Evolutionary conservation across 2,888 invertebrate genomes (phyloP).

Genomic region (Mesochorus sp.): DNA sequence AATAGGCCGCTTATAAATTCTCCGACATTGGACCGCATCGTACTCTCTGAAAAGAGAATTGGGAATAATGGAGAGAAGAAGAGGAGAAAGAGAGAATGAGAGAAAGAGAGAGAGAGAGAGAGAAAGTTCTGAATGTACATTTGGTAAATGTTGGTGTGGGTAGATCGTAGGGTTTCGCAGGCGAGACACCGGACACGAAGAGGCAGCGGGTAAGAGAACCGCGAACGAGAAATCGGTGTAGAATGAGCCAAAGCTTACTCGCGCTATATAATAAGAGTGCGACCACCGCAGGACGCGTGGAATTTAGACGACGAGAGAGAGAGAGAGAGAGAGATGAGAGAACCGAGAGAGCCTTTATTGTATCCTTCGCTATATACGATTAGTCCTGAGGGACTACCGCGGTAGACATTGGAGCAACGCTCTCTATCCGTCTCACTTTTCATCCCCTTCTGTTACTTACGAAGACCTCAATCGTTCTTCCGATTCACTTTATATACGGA

Average conservation of each 20-base stretch:
- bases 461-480: not conserved
- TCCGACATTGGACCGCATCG: constrained; percentile 39
- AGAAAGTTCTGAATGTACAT: not conserved
- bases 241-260: constrained; percentile 1
- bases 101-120: constrained; percentile 11
- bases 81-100: constrained; percentile 3
- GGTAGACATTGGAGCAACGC: constrained; percentile 16
- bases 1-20: constrained; percentile 62
- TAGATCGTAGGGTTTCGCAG: not conserved
- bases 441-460: not conserved
- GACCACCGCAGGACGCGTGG: constrained; percentile 36
- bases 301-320: constrained; percentile 56
- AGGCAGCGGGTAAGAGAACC: not conserved
- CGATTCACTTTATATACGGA: not conserved
- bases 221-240: constrained; percentile 28
- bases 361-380: constrained; percentile 43
- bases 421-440: not conserved
- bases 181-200: constrained; percentile 32
- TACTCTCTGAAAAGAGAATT: constrained; percentile 56
- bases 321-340: constrained; percentile 31
- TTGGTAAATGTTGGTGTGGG: not conserved
- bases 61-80: constrained; percentile 51
- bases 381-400: constrained; percentile 51
- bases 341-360: constrained; percentile 47
- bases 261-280: constrained; percentile 20